phyloP scores from a whole-genome alignment of 2,797 vertebrate species.

The Gymnocypris eckloni region DNA sequence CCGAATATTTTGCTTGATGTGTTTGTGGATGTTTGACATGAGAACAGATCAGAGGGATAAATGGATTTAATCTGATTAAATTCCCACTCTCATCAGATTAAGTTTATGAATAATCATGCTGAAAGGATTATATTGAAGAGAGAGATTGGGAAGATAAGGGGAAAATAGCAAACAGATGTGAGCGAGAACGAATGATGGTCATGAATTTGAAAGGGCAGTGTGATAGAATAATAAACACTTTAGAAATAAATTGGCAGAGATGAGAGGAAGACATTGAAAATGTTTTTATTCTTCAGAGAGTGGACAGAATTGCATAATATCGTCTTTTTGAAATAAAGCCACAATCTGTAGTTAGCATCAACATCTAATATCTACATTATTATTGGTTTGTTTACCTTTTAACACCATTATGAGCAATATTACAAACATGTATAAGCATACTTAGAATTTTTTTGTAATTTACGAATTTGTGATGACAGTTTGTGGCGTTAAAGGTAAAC shows the following conservation, averaged over 20 bases:
- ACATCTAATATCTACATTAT: not conserved
- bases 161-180: not conserved
- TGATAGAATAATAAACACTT: not conserved
- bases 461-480: not conserved
- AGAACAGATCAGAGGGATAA: constrained; percentile 38
- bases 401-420: not conserved
- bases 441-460: not conserved
- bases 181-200: not conserved
- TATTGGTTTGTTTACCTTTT: not conserved
- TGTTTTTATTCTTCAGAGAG: not conserved
- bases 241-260: not conserved
- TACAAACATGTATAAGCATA: not conserved
- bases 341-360: not conserved
- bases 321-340: not conserved
- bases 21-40: constrained; percentile 23
- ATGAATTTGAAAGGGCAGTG: not conserved
- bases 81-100: constrained; percentile 63
- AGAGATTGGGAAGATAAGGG: constrained; percentile 27
- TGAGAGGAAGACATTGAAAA: not conserved
- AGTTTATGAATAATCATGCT: constrained; percentile 68
- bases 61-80: constrained; percentile 63
- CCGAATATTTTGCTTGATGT: constrained; percentile 8
- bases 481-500: constrained; percentile 19
- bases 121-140: constrained; percentile 67
- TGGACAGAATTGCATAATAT: not conserved